Evolutionary conservation across 2,888 invertebrate genomes (phyloP).

Genomic region (Rhogogaster chlorosoma): DNA sequence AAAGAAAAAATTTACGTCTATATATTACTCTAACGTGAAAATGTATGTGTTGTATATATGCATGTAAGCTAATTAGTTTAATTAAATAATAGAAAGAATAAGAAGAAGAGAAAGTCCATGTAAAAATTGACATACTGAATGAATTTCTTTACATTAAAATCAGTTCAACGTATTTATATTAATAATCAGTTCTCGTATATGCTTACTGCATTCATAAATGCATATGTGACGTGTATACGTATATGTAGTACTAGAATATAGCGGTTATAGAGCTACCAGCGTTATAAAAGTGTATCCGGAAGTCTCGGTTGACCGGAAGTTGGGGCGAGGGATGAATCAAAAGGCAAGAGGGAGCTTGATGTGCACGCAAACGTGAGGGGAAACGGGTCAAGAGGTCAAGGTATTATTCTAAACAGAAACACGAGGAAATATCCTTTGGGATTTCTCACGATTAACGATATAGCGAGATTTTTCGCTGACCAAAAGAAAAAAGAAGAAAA

Average conservation of each 20-base stretch:
- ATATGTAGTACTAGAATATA: neutral
- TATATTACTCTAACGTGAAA: too few species aligned
- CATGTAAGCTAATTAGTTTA: neutral
- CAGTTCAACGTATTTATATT: neutral
- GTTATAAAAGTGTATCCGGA: conserved; percentile 31
- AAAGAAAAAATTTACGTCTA: neutral
- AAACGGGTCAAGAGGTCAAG: conserved; percentile 50
- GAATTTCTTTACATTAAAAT: neutral
- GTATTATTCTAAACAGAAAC: neutral
- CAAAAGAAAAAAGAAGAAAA: neutral
- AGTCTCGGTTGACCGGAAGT: conserved; percentile 48
- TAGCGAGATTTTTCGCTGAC: neutral
- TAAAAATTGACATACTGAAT: neutral
- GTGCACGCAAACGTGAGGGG: neutral
- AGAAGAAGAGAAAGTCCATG: neutral
- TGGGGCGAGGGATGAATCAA: conserved; percentile 43
- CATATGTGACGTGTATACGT: neutral
- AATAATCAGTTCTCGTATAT: neutral
- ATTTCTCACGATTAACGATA: neutral
- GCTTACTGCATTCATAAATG: neutral
- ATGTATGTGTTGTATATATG: too few species aligned
- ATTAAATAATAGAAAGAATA: neutral
- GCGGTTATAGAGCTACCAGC: neutral
- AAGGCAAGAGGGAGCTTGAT: conserved; percentile 14
- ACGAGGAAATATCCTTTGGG: neutral